Percentiles rank a stretch among this genome's conserved stretches.
Conservation (phyloP, 1,140 invertebrate genomes). For the Bombus confusus region DNA sequence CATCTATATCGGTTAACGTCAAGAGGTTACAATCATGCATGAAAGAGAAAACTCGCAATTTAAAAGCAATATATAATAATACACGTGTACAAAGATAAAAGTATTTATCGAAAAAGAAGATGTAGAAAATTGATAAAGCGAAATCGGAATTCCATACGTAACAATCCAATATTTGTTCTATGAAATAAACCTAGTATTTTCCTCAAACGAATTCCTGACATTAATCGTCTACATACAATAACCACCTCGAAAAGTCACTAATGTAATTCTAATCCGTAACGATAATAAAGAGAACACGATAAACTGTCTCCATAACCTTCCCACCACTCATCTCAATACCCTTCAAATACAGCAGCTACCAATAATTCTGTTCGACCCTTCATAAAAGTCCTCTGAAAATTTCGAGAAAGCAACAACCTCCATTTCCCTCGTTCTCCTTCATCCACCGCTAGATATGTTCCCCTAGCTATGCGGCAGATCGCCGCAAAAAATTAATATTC, state of each 20-base stretch:
- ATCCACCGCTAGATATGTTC: not conserved
- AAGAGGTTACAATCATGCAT: too few relatives aligned
- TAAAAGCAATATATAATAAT: not conserved
- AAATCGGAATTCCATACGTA: too few relatives aligned
- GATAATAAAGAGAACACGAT: too few relatives aligned
- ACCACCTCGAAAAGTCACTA: too few relatives aligned
- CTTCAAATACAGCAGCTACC: not conserved
- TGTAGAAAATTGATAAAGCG: not conserved
- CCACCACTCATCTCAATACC: not conserved
- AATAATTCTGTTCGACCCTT: not conserved
- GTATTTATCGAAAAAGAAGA: not conserved
- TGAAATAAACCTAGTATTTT: not conserved
- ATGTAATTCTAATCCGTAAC: too few relatives aligned
- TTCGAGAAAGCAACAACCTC: not conserved
- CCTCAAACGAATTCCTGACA: too few relatives aligned
- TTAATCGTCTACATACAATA: too few relatives aligned
- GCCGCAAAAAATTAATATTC: conserved; percentile 53
- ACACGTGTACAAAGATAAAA: not conserved
- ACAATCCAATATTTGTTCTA: too few relatives aligned
- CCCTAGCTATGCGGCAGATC: not conserved
- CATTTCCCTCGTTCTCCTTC: not conserved
- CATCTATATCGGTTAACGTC: not conserved
- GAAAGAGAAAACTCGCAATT: not conserved
- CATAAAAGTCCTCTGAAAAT: not conserved
- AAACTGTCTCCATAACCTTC: not conserved